Evolutionary conservation across 2,113 vertebrate species (phyloP).

Genomic region (Alligator mississippiensis): DNA sequence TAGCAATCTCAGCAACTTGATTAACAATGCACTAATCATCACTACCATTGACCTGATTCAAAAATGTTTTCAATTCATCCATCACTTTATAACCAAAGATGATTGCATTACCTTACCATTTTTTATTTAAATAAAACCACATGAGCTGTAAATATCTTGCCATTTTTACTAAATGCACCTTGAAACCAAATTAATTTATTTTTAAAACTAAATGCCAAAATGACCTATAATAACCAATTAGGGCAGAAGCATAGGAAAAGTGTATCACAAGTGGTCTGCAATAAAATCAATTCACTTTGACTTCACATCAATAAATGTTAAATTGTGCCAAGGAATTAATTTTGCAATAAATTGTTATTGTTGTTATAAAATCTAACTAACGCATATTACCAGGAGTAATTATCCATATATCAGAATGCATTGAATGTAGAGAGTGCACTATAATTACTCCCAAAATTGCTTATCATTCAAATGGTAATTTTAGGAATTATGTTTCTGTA

Average conservation of each 20-base stretch:
- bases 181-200: slow-evolving; percentile 83
- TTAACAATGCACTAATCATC: slow-evolving; percentile 92
- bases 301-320: slow-evolving; percentile 84
- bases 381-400: slow-evolving; percentile 83
- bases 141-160: slow-evolving; percentile 83
- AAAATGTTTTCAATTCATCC: slow-evolving; percentile 85
- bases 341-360: slow-evolving; percentile 87
- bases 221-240: slow-evolving; percentile 95
- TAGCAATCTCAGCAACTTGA: slow-evolving; percentile 88
- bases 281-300: slow-evolving; percentile 82
- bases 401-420: slow-evolving; percentile 87
- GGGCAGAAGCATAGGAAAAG: slow-evolving; percentile 79
- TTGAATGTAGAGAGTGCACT: slow-evolving; percentile 80
- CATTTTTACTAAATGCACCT: slow-evolving; percentile 80
- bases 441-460: slow-evolving; percentile 83
- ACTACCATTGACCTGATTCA: slow-evolving; percentile 88
- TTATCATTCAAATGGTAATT: slow-evolving; percentile 88
- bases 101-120: slow-evolving; percentile 86
- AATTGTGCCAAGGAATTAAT: slow-evolving; percentile 86
- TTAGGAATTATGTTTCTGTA: slow-evolving; percentile 79
- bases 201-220: slow-evolving; percentile 84
- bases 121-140: slow-evolving; percentile 86
- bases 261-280: slow-evolving; percentile 74
- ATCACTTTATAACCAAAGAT: slow-evolving; percentile 85
- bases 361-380: slow-evolving; percentile 83